Evolutionary conservation across 2,888 invertebrate genomes (phyloP).

Genomic region (Labia minor): DNA sequence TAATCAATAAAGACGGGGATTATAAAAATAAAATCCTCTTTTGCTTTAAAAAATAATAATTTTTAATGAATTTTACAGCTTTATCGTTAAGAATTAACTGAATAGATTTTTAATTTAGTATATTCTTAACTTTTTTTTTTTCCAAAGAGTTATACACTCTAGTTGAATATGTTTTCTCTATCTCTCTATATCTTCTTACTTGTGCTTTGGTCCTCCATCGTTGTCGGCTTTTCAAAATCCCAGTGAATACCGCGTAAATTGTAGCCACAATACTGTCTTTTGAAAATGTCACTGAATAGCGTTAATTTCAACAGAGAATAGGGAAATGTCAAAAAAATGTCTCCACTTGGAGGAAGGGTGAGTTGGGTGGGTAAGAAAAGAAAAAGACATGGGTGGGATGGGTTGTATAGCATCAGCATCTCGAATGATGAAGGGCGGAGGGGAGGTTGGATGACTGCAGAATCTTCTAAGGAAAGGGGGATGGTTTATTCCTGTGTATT

Average conservation of each 20-base stretch:
- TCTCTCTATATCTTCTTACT: background rate
- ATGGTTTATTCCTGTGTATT: constrained; percentile 26
- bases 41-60: no score
- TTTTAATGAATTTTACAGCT: no score
- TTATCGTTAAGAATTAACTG: no score
- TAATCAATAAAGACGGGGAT: no score
- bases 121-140: background rate
- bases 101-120: background rate
- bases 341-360: constrained; percentile 17
- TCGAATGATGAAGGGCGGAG: constrained; percentile 16
- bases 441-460: constrained; percentile 15
- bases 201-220: constrained; percentile 2
- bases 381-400: constrained; percentile 18
- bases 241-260: constrained; percentile 28
- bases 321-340: constrained; percentile 24
- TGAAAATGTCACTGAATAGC: constrained; percentile 29
- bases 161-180: background rate
- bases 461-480: background rate
- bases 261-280: constrained; percentile 29
- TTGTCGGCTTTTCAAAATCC: constrained; percentile 26
- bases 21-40: no score
- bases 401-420: constrained; percentile 15
- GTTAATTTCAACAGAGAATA: constrained; percentile 28
- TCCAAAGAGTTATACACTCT: background rate
- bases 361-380: constrained; percentile 1